A percentile compares a stretch with the other conserved stretches of the same genome.
Evolutionary conservation across 2,888 invertebrate species (phyloP).

Genomic region (Agrotis exclamationis): DNA sequence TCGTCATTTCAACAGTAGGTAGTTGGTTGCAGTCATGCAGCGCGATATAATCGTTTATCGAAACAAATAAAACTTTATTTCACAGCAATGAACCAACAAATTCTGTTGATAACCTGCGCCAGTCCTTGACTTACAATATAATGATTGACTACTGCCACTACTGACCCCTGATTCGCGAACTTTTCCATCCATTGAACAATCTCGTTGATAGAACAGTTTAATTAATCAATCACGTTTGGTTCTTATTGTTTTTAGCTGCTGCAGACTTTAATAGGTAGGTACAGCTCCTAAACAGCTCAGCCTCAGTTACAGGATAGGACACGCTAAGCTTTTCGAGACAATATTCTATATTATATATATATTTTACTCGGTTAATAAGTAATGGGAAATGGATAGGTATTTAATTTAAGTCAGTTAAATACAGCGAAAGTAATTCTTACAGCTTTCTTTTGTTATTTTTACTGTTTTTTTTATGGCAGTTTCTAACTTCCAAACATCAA

Average conservation of each 20-base stretch:
- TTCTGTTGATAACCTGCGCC: constrained; percentile 39
- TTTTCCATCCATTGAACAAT: constrained; percentile 31
- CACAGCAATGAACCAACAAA: neutral
- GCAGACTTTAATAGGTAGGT: constrained; percentile 7
- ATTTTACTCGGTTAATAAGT: too few relatives aligned
- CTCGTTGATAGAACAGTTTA: neutral
- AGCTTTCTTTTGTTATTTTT: neutral
- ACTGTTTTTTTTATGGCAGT: too few relatives aligned
- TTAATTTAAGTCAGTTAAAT: too few relatives aligned
- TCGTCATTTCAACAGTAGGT: neutral
- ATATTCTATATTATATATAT: too few relatives aligned
- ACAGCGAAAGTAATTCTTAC: too few relatives aligned
- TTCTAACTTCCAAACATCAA: neutral
- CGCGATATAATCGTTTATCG: constrained; percentile 12
- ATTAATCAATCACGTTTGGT: constrained; percentile 5
- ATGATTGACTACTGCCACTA: too few relatives aligned
- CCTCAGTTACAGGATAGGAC: too few relatives aligned
- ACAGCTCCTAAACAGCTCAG: too few relatives aligned
- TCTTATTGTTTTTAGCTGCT: neutral
- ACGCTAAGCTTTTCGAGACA: neutral
- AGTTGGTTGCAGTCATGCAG: neutral
- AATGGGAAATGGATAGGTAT: too few relatives aligned
- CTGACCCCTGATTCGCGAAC: constrained; percentile 23
- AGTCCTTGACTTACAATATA: constrained; percentile 24
- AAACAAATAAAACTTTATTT: constrained; percentile 13